Base-by-base conservation (phyloP, 1,140 invertebrate species). In the Neuroterus valhalla region DNA sequence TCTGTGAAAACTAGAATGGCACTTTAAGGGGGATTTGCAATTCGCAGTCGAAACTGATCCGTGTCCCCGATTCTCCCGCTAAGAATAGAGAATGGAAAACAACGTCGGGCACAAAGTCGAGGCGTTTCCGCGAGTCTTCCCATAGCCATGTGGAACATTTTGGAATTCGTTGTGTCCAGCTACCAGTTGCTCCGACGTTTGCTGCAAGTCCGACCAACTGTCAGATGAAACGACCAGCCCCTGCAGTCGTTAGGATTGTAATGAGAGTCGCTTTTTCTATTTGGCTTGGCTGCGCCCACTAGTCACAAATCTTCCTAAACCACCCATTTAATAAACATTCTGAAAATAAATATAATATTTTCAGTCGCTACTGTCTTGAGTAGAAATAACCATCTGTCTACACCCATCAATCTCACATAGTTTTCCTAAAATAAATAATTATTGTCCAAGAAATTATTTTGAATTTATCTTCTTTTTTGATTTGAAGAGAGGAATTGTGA, bases 21-120 rank as follows among this genome's bases (percentile, higher is more conserved):
- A 62, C 55, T 62, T 62, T 62, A 26, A 62, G 55, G 55, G 26
- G 55, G 55, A 62, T 62, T 62, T 23, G 55, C 23, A n/a, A 62
- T 62, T 62, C 55, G 55, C 55, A 62, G 55, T 62, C 55, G 21
- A 62, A 62, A 62, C 55, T 62, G 55, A 62, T 62, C 55, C 55
- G 55, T 62, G 55, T 62, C 55, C 55, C 55, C 55, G 55, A 62
- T 62, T 62, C 55, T 62, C 31, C 23, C 0, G 55, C 55, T 62
- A 62, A 62, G 55, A 62, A 62, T 62, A 62, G 55, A 62, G 55
- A 62, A 62, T 31, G 4, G 55, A 62, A 62, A 62, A 62, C 55
- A 62, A 62, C 55, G 55, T 31, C 55, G 55, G 31, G 55, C 55
- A 31, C 55, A 62, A 62, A 38, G 26, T 62, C 55, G 55, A 62